Evolutionary conservation across 2,113 vertebrate species (phyloP).

Genomic region (Plecotus auritus): DNA sequence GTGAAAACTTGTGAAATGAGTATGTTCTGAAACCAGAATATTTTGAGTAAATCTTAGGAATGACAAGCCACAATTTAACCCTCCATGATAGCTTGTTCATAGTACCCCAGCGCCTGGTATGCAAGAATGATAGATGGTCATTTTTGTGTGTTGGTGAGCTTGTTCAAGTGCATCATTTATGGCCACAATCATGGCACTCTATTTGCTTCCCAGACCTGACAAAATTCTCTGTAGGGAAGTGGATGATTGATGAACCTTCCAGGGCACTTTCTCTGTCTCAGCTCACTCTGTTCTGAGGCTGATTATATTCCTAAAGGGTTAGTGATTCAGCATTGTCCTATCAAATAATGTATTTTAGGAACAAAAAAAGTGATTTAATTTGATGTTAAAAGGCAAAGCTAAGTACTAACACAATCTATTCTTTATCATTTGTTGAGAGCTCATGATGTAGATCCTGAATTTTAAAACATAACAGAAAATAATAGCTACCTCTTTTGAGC

Average conservation of each 20-base stretch:
- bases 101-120: background rate
- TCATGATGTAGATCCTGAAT: background rate
- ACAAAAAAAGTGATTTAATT: background rate
- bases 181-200: background rate
- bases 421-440: background rate
- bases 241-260: background rate
- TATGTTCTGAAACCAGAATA: background rate
- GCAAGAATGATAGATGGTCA: fast-evolving
- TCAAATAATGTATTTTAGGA: background rate
- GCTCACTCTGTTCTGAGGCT: background rate
- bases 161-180: background rate
- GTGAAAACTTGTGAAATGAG: background rate
- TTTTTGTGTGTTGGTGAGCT: background rate
- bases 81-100: background rate
- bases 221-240: background rate
- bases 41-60: background rate
- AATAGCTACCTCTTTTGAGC: background rate
- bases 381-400: background rate
- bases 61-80: background rate
- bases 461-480: background rate
- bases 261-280: background rate
- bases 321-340: background rate
- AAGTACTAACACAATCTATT: background rate
- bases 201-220: background rate
- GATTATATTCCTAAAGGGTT: background rate